A percentile compares a stretch with the other conserved stretches of the same genome.
These are phyloP conservation scores for Collichthys lucidus DNA, from an alignment of 2,113 vertebrate species.

Conservation along the genomic window DNA sequence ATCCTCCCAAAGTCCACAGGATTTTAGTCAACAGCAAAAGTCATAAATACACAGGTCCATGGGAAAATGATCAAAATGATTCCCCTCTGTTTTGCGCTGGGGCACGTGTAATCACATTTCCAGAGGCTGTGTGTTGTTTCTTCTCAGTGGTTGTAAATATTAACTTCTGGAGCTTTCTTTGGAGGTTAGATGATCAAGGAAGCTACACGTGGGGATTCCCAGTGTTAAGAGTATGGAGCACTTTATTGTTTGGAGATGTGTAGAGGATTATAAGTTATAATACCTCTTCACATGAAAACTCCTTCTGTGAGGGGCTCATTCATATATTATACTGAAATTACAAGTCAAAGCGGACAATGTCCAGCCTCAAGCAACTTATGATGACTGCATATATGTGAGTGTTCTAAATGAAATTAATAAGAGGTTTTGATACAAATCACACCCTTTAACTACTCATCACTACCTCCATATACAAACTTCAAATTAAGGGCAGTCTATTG, in stretches of 20 bases:
- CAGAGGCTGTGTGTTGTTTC: background rate
- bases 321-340: too few species aligned
- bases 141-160: conserved; percentile 30
- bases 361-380: too few species aligned
- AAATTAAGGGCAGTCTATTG: too few species aligned
- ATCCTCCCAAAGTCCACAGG: background rate
- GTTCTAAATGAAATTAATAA: too few species aligned
- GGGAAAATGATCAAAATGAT: conserved; percentile 2
- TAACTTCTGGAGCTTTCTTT: conserved; percentile 18
- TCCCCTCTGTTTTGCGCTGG: background rate
- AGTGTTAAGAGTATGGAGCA: conserved; percentile 1
- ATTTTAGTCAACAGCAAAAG: background rate
- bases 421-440: too few species aligned
- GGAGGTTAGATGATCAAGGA: background rate
- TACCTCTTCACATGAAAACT: conserved; percentile 25
- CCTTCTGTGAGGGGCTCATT: background rate
- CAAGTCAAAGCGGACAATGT: too few species aligned
- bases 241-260: conserved; percentile 41
- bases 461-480: too few species aligned
- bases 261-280: conserved; percentile 28
- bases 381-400: too few species aligned
- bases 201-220: conserved; percentile 19
- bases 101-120: conserved; percentile 30
- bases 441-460: too few species aligned
- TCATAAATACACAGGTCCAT: conserved; percentile 6